phyloP scores from a whole-genome alignment of 1,140 invertebrate species.

The Musca domestica region DNA sequence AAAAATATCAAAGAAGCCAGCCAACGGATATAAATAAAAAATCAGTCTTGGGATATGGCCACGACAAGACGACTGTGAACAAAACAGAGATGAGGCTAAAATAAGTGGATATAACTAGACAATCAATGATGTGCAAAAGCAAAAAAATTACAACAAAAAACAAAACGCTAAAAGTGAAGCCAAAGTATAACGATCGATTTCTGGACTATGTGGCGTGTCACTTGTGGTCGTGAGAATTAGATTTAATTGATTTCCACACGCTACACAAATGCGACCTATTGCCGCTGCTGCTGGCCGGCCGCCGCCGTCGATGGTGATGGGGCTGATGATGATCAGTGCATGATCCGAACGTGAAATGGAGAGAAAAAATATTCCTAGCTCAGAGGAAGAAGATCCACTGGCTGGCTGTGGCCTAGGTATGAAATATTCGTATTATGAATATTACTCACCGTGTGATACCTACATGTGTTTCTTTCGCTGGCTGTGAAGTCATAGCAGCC shows the following conservation, averaged over 20 bases:
- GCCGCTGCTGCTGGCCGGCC: not conserved
- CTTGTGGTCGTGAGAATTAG: conserved; percentile 33
- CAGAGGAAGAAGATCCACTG: not conserved
- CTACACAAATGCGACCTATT: conserved; percentile 23
- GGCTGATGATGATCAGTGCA: not conserved
- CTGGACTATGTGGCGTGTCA: conserved; percentile 29
- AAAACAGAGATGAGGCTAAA: not conserved
- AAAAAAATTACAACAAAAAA: not conserved
- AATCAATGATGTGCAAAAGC: too few species aligned
- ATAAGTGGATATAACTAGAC: not conserved
- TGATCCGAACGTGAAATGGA: too few species aligned
- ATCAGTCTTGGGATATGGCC: not conserved
- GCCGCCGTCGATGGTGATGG: not conserved
- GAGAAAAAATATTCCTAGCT: not conserved
- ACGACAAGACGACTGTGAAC: not conserved
- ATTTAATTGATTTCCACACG: conserved; percentile 33
- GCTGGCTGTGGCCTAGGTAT: not conserved
- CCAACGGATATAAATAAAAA: not conserved
- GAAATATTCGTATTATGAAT: not conserved
- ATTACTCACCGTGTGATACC: not conserved
- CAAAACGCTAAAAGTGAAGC: conserved; percentile 16
- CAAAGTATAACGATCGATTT: conserved; percentile 17
- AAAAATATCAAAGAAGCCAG: not conserved
- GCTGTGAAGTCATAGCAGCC: not conserved
- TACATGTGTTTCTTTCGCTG: not conserved